Conservation (phyloP, 1,140 invertebrate genomes). For the Gerris buenoi region DNA sequence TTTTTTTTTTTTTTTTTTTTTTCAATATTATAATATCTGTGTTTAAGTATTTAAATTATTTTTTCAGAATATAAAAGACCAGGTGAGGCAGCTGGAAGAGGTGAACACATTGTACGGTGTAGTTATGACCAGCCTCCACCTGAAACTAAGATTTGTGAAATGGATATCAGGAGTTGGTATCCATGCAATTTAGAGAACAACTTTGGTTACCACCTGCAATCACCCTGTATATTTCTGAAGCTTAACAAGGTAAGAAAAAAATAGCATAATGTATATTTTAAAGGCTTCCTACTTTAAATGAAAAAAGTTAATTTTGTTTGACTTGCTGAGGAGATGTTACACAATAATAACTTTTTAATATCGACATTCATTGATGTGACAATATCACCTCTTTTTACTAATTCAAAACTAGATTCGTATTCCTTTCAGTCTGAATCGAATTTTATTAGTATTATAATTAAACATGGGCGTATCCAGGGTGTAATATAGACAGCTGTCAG, state of each 20-base stretch:
- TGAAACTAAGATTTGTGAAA: conserved; percentile 51
- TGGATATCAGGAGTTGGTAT: conserved; percentile 44
- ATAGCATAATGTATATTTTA: too few species aligned
- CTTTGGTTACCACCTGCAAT: conserved; percentile 47
- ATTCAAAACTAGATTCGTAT: too few species aligned
- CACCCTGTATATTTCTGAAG: conserved; percentile 39
- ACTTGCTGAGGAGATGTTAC: too few species aligned
- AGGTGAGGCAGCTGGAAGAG: conserved; percentile 44
- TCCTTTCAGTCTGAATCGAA: too few species aligned
- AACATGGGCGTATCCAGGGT: too few species aligned
- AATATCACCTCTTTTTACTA: too few species aligned
- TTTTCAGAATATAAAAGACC: conserved; percentile 47
- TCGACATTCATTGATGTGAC: too few species aligned
- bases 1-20: background rate
- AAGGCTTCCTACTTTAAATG: too few species aligned
- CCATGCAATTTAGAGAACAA: conserved; percentile 51
- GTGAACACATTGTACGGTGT: conserved; percentile 50
- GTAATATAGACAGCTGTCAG: too few species aligned
- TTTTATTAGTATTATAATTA: too few species aligned
- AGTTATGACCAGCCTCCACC: conserved; percentile 42
- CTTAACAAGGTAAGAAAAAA: conserved; percentile 37
- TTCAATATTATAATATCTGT: background rate
- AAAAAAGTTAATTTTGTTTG: too few species aligned
- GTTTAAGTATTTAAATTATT: background rate
- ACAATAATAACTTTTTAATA: too few species aligned